These are phyloP conservation scores for Ophion slaviceki DNA, from an alignment of 2,888 invertebrate genomes.

Conservation along the genomic window DNA sequence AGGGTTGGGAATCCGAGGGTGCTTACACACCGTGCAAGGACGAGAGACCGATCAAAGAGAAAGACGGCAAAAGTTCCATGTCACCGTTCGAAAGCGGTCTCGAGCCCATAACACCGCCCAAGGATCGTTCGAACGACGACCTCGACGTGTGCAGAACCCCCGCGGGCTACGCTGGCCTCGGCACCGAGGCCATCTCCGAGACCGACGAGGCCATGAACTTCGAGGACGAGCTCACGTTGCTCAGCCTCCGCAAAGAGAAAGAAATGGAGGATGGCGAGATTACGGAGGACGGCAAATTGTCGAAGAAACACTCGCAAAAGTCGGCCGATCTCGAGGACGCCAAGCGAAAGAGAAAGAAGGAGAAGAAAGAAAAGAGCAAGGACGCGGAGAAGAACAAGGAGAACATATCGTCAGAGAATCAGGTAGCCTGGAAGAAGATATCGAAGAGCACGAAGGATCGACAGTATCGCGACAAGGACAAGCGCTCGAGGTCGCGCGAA, in stretches of 20 bases:
- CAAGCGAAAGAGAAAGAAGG: conserved; percentile 84
- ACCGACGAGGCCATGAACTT: conserved; percentile 82
- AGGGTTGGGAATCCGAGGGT: conserved; percentile 81
- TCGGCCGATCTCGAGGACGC: conserved; percentile 76
- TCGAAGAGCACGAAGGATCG: conserved; percentile 91
- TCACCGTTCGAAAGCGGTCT: conserved; percentile 77
- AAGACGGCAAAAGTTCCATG: conserved; percentile 64
- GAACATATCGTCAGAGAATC: conserved; percentile 83
- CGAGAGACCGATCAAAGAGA: conserved; percentile 76
- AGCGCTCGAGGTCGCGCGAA: conserved; percentile 78
- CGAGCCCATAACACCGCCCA: conserved; percentile 81
- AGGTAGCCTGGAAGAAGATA: conserved; percentile 91
- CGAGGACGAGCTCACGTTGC: conserved; percentile 81
- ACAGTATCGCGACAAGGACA: conserved; percentile 89
- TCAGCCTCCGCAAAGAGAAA: conserved; percentile 82
- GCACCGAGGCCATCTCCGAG: conserved; percentile 84
- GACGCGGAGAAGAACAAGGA: conserved; percentile 84
- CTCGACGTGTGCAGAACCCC: conserved; percentile 82
- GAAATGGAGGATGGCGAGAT: conserved; percentile 82
- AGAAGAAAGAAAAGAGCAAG: conserved; percentile 85
- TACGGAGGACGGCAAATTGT: conserved; percentile 71
- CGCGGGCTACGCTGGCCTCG: conserved; percentile 81
- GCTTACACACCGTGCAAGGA: conserved; percentile 82
- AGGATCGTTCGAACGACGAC: conserved; percentile 77
- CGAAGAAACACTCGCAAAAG: conserved; percentile 75